Evolutionary conservation across 1,140 invertebrate species (phyloP), one percentile per base, ranked within the genome.

Genomic region (Teleopsis dalmanni): DNA sequence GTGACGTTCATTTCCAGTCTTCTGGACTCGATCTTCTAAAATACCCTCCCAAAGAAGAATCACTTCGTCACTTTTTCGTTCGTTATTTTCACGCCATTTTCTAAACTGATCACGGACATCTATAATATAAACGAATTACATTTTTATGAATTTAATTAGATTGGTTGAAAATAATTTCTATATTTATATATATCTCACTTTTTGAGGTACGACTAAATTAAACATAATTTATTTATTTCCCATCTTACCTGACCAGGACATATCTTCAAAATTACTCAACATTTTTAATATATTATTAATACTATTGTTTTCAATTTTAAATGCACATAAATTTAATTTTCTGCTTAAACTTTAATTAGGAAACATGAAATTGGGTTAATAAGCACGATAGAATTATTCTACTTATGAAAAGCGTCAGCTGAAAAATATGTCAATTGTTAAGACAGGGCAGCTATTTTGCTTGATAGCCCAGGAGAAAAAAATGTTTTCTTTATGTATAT

Each of bases 11-110:
- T 92, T 93, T 47, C 91, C 93, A 37, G 97, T 76, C 69, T 88
- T 88, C 51, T 86, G 73, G 19, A 85, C 70, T 67, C 87, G 82
- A 36, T 78, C 73, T 60, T 79, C 78, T n/a, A 96, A 67, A 31
- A 84, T 75, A 5, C 78, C 76, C 52, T 89, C 81, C 91, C 91
- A 98, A 43, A 97, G 67, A 53, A 88, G 81, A 1, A 98, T 76
- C 1, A 96, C 81, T 62, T 95, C 90, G 62, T 87, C 72, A 65
- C 93, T 95, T 62, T 84, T 81, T 33, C 96, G 76, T 38, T 86
- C 83, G 63, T 93, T 93, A 57, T 92, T 87, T 74, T 98, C 95
- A 62, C 95, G 78, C 87, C 93, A 95, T 57, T 82, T 81, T 54
- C 89, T 77, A 41, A 98, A 76, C 52, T 85, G 74, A 55, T 91